A percentile compares a stretch with the other conserved stretches of the same genome.
phyloP scores from a whole-genome alignment of 2,113 vertebrate species.

The Chionis minor region DNA sequence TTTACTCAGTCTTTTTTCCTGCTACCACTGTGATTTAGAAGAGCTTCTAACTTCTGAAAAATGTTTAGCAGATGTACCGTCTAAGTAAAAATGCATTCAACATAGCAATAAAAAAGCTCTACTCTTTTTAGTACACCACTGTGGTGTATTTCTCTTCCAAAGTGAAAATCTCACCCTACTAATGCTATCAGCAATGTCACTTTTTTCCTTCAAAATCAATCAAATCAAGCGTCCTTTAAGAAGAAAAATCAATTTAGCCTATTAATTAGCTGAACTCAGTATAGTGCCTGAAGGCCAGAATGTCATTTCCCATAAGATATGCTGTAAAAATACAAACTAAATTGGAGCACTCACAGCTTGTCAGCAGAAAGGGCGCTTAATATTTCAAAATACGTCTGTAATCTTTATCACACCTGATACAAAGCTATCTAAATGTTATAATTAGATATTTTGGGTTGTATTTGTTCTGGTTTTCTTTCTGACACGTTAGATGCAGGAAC shows the following conservation, averaged over 20 bases:
- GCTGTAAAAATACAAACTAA: conserved; percentile 1
- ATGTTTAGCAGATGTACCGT: neutral
- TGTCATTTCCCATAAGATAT: neutral
- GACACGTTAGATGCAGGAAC: neutral
- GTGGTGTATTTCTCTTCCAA: neutral
- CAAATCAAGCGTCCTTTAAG: neutral
- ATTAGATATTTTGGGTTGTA: neutral
- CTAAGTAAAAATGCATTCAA: neutral
- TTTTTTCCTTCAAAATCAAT: conserved; percentile 16
- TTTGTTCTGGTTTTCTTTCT: neutral
- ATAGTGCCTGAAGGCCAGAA: neutral
- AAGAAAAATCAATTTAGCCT: conserved; percentile 43
- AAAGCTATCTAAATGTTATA: neutral
- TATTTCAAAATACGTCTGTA: neutral
- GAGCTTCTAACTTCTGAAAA: neutral
- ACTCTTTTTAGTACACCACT: neutral
- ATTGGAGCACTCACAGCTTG: neutral
- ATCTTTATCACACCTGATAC: neutral
- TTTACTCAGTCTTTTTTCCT: neutral
- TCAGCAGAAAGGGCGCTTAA: neutral
- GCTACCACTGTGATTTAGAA: neutral
- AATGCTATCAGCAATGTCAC: neutral
- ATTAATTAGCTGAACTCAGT: conserved; percentile 34
- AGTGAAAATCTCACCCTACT: neutral
- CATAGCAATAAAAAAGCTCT: neutral